Evolutionary conservation across 1,140 invertebrate species (phyloP).

Genomic region (Leptinotarsa texana): DNA sequence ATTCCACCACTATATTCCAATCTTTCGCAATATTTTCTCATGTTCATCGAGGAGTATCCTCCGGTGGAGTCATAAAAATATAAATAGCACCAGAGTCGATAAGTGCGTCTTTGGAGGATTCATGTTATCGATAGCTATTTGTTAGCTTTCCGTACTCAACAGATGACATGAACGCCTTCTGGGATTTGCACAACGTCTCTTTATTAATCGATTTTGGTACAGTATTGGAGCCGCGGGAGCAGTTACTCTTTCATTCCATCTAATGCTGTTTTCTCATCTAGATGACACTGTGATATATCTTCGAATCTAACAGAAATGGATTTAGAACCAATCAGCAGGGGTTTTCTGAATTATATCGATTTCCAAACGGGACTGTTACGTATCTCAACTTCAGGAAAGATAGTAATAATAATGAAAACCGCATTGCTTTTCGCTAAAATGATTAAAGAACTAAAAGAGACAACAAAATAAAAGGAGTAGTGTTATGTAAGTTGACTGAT

Average conservation of each 20-base stretch:
- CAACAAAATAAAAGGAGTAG: too few relatives aligned
- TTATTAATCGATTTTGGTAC: constrained; percentile 45
- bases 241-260: constrained; percentile 24
- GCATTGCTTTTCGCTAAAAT: too few relatives aligned
- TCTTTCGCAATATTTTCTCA: neutral
- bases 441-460: too few relatives aligned
- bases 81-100: neutral
- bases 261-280: neutral
- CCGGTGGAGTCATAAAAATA: neutral
- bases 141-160: constrained; percentile 42
- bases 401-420: too few relatives aligned
- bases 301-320: constrained; percentile 8
- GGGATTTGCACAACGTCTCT: constrained; percentile 45
- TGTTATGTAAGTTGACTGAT: too few relatives aligned
- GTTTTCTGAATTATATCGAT: too few relatives aligned
- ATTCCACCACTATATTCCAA: too few relatives aligned
- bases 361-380: too few relatives aligned
- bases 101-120: constrained; percentile 18
- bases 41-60: neutral
- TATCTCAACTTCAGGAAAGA: too few relatives aligned
- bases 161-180: constrained; percentile 40
- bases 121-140: constrained; percentile 40
- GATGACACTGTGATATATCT: constrained; percentile 37
- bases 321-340: too few relatives aligned
- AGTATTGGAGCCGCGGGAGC: constrained; percentile 38